Evolutionary conservation across 2,113 vertebrate species (phyloP).

Genomic region (Verasper variegatus): DNA sequence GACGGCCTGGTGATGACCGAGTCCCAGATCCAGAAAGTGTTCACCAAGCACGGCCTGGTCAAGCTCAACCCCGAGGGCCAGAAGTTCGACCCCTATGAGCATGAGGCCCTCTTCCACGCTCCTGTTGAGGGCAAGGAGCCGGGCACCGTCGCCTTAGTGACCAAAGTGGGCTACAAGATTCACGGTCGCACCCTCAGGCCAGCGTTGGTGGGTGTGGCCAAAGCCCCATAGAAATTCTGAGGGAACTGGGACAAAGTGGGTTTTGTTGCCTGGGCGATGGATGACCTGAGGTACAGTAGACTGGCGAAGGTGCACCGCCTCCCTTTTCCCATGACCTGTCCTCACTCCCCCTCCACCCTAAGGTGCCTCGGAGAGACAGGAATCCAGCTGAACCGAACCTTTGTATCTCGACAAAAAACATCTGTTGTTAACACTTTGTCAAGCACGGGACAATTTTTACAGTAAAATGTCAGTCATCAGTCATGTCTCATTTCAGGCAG

Average conservation of each 20-base stretch:
- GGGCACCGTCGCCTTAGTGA: constrained; percentile 90
- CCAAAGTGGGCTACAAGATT: constrained; percentile 96
- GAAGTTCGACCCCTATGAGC: constrained; percentile 96
- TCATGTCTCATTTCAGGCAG: not conserved
- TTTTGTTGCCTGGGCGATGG: constrained; percentile 36
- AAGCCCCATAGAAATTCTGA: constrained; percentile 82
- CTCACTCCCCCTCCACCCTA: not conserved
- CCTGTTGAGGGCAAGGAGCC: constrained; percentile 90
- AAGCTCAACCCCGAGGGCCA: constrained; percentile 90
- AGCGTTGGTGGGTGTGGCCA: constrained; percentile 94
- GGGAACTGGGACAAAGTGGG: not conserved
- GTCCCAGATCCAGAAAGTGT: constrained; percentile 95
- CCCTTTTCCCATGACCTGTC: constrained; percentile 9
- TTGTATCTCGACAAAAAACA: constrained; percentile 30
- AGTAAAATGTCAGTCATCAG: constrained; percentile 14
- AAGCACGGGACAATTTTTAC: not conserved
- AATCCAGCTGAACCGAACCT: constrained; percentile 33
- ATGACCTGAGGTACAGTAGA: constrained; percentile 32
- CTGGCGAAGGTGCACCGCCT: constrained; percentile 14
- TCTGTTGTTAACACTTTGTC: constrained; percentile 26
- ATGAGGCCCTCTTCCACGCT: constrained; percentile 93
- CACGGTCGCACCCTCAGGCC: constrained; percentile 95
- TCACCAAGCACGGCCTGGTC: constrained; percentile 92
- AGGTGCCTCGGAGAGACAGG: constrained; percentile 33
- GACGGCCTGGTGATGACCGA: constrained; percentile 96